Conservation (phyloP, 2,888 invertebrate species). For the Pseudococcus jackbeardsleyi region DNA sequence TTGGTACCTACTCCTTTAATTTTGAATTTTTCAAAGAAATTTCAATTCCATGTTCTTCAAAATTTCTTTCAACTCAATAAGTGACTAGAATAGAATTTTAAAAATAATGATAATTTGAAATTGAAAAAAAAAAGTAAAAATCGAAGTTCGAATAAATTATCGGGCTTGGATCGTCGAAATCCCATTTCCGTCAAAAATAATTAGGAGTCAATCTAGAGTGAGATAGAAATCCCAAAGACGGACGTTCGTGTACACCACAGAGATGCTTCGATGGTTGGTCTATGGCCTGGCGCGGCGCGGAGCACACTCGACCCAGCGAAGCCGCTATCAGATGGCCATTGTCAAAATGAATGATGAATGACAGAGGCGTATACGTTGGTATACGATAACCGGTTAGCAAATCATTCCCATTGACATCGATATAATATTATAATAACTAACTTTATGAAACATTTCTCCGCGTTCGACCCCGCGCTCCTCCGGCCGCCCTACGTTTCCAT, state of each 20-base stretch:
- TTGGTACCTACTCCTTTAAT: too few species aligned
- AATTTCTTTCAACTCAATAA: too few species aligned
- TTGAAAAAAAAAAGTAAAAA: too few species aligned
- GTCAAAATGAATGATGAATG: slow-evolving; percentile 65
- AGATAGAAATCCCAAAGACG: neutral
- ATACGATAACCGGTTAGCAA: slow-evolving; percentile 63
- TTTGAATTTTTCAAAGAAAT: too few species aligned
- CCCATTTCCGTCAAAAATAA: too few species aligned
- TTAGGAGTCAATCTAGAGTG: too few species aligned
- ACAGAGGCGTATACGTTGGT: slow-evolving; percentile 61
- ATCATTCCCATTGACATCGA: slow-evolving; percentile 64
- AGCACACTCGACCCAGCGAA: neutral
- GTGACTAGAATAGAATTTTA: too few species aligned
- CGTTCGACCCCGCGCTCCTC: neutral
- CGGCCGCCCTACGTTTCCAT: neutral
- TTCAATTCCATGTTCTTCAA: too few species aligned
- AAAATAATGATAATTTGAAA: too few species aligned
- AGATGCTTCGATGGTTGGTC: neutral
- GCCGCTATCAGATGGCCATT: slow-evolving; percentile 64
- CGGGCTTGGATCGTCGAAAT: too few species aligned
- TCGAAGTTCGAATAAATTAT: too few species aligned
- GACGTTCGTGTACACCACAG: neutral
- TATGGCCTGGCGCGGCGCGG: neutral
- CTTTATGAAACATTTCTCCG: slow-evolving; percentile 57
- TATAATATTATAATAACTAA: slow-evolving; percentile 63